Conservation (phyloP, 2,797 vertebrate species). For the Gephyroberyx darwinii region DNA sequence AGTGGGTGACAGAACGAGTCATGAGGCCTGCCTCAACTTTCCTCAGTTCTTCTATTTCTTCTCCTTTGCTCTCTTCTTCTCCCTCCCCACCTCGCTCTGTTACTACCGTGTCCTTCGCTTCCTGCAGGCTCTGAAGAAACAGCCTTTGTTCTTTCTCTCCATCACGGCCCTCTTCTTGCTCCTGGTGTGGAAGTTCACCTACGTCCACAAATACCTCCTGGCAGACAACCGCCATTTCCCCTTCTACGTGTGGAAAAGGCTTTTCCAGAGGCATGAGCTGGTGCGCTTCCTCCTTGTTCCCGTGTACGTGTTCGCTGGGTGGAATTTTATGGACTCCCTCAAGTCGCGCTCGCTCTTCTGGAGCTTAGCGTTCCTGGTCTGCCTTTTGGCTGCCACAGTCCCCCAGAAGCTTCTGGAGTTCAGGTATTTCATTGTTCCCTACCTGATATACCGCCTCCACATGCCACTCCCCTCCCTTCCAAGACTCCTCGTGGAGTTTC, state of each 20-base stretch:
- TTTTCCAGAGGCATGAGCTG: conserved; percentile 87
- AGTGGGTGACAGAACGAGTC: conserved; percentile 90
- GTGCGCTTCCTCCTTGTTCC: conserved; percentile 88
- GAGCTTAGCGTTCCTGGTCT: conserved; percentile 86
- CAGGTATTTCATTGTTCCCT: conserved; percentile 95
- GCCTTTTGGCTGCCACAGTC: conserved; percentile 84
- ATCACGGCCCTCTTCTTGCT: conserved; percentile 75
- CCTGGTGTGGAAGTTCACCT: conserved; percentile 93
- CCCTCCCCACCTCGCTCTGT: conserved; percentile 85
- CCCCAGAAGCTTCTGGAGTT: conserved; percentile 97
- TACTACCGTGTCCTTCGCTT: conserved; percentile 83
- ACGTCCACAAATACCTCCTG: conserved; percentile 91
- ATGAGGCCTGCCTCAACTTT: conserved; percentile 91
- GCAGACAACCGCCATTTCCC: conserved; percentile 96
- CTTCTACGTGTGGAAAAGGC: conserved; percentile 93
- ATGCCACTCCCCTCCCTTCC: conserved; percentile 85
- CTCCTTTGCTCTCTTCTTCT: conserved; percentile 89
- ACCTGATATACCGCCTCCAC: conserved; percentile 93
- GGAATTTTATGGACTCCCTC: conserved; percentile 89
- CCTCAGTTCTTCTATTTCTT: conserved; percentile 96
- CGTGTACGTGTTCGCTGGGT: conserved; percentile 89
- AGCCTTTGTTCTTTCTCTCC: conserved; percentile 80
- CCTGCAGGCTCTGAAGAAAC: conserved; percentile 80
- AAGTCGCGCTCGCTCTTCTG: conserved; percentile 91
- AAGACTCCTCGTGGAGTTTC: conserved; percentile 86